Evolutionary conservation across 2,888 invertebrate species (phyloP).

Genomic region (Micoletzkya japonica): DNA sequence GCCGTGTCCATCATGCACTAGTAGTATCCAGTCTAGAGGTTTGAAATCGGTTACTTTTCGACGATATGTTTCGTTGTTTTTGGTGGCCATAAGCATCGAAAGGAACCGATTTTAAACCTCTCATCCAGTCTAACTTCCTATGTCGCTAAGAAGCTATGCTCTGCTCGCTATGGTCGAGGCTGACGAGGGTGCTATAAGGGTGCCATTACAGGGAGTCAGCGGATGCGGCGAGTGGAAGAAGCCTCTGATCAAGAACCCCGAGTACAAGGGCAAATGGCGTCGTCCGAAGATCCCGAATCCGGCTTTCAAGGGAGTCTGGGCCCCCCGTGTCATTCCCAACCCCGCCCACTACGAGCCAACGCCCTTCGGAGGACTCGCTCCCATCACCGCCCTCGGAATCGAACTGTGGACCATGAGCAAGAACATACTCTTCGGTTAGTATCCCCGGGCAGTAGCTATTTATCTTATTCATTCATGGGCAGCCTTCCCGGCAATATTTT

Average conservation of each 20-base stretch:
- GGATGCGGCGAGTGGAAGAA: constrained; percentile 92
- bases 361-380: constrained; percentile 39
- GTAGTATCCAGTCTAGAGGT: no score
- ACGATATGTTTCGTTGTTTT: no score
- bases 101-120: no score
- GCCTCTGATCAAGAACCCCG: constrained; percentile 69
- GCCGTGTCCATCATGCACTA: no score
- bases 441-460: not conserved
- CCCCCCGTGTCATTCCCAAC: constrained; percentile 79
- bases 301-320: constrained; percentile 70
- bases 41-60: no score
- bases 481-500: no score
- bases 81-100: no score
- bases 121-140: no score
- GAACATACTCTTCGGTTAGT: constrained; percentile 82
- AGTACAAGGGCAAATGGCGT: constrained; percentile 83
- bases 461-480: not conserved
- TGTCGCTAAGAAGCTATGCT: no score
- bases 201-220: constrained; percentile 70
- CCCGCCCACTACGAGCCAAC: constrained; percentile 85
- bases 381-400: constrained; percentile 79
- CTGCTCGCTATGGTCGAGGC: no score
- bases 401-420: constrained; percentile 99
- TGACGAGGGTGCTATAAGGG: no score
- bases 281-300: constrained; percentile 72